Base-by-base conservation (phyloP, 2,888 invertebrate genomes). In the Drosophila rubida region DNA sequence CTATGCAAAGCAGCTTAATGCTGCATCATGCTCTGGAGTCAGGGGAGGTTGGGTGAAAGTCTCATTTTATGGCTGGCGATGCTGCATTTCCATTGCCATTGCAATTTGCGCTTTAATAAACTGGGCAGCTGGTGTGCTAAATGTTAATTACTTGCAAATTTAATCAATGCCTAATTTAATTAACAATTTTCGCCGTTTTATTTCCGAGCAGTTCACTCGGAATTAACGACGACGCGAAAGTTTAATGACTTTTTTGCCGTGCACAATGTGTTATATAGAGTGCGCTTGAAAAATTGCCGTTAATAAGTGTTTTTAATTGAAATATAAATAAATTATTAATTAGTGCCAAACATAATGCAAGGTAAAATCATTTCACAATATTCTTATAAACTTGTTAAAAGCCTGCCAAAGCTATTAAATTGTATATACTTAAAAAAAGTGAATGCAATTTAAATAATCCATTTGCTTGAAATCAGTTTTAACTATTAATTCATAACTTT, bases 141-240 rank as follows among this genome's bases (percentile, higher is more conserved):
- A 39, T 62, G 68, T 69, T 80, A 84, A 84, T 80, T 80, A 67
- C 55, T 71, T 84, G 81, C 64, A 71, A 84, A 84, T 87, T 69
- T 49, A 74, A 87, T 84, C 66, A 77, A 71, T 49, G 46, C 48
- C 68, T 84, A 80, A 82, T 88, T 86, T 48, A 82, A 82, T 86
- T 86, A 83, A 69, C 85, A 54, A 62, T 46, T 66, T 66, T 55
- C 22, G 19, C 42, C 11, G 39, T 39, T 75, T 61, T 55, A 64
- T 76, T 64, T 55, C 50, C 65, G 27, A 50, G 53, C 27, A 39
- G 54, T 44, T 70, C 63, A 14, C 23, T 39, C 19, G 49, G n/a
- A 58, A 58, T 41, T 27, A 57, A 37, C 27, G 13, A 23, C 13
- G 9, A 14, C 48, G 63, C 44, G 60, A 72, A 74, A 74, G 75